Conservation (phyloP, 1,140 invertebrate genomes). For the Bombus cullumanus region DNA sequence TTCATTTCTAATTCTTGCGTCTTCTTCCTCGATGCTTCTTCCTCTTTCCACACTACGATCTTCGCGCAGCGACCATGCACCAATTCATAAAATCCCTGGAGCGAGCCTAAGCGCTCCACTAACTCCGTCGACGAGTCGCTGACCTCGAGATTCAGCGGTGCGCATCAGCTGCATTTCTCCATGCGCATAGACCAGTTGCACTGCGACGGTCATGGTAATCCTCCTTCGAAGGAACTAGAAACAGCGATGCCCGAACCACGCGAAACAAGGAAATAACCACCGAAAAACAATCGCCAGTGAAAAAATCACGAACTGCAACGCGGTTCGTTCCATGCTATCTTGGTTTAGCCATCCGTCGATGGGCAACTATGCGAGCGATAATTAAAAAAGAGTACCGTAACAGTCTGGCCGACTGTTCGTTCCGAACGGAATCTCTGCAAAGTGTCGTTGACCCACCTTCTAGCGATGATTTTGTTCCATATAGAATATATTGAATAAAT, state of each 20-base stretch:
- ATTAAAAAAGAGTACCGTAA: constrained; percentile 40
- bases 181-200: constrained; percentile 71
- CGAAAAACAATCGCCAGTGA: neutral
- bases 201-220: constrained; percentile 78
- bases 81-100: constrained; percentile 80
- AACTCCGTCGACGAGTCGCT: constrained; percentile 80
- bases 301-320: neutral
- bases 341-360: neutral
- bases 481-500: neutral
- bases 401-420: neutral
- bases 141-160: constrained; percentile 81
- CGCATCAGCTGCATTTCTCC: constrained; percentile 78
- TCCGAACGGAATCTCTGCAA: neutral
- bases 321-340: neutral
- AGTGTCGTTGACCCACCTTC: constrained; percentile 10
- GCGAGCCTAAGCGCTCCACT: constrained; percentile 80
- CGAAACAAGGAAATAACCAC: constrained; percentile 45
- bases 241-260: neutral
- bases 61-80: constrained; percentile 64
- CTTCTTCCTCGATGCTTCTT: constrained; percentile 21
- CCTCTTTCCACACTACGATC: neutral
- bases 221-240: constrained; percentile 67
- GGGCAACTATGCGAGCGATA: neutral
- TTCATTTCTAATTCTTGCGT: constrained; percentile 17
- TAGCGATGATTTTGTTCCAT: neutral